A percentile compares a stretch with the other conserved stretches of the same genome.
These are phyloP conservation scores for Glyphotaelius pellucidus DNA, from an alignment of 2,888 invertebrate species.

Conservation along the genomic window DNA sequence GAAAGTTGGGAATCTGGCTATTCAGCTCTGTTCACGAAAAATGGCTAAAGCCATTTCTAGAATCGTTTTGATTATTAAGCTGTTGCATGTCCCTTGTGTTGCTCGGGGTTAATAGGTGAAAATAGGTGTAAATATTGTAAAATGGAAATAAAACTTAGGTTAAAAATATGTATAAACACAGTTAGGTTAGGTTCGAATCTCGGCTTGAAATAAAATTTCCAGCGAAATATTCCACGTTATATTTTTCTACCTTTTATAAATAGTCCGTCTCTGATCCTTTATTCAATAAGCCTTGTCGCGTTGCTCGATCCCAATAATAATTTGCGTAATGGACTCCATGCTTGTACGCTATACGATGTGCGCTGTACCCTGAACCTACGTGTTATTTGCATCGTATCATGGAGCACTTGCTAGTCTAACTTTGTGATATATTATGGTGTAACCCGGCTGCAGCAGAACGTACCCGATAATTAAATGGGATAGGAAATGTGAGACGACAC, in stretches of 20 bases:
- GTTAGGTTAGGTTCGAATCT: too few species aligned
- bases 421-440: constrained; percentile 14
- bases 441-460: constrained; percentile 12
- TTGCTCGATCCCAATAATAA: constrained; percentile 15
- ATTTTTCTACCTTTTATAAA: not conserved
- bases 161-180: too few species aligned
- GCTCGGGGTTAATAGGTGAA: too few species aligned
- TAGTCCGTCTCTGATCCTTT: not conserved
- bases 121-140: too few species aligned
- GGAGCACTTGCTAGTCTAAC: not conserved
- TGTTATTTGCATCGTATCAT: constrained; percentile 16
- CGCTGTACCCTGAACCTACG: not conserved
- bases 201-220: too few species aligned
- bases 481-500: not conserved
- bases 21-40: too few species aligned
- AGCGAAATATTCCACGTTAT: too few species aligned
- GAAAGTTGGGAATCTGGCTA: too few species aligned
- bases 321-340: constrained; percentile 35
- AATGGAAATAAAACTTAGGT: too few species aligned
- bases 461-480: constrained; percentile 12
- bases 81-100: too few species aligned
- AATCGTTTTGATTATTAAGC: too few species aligned
- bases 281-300: constrained; percentile 38
- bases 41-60: too few species aligned
- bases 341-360: not conserved